These are phyloP conservation scores for Lacanobia oleracea DNA, from an alignment of 2,888 invertebrate genomes.

Conservation along the genomic window DNA sequence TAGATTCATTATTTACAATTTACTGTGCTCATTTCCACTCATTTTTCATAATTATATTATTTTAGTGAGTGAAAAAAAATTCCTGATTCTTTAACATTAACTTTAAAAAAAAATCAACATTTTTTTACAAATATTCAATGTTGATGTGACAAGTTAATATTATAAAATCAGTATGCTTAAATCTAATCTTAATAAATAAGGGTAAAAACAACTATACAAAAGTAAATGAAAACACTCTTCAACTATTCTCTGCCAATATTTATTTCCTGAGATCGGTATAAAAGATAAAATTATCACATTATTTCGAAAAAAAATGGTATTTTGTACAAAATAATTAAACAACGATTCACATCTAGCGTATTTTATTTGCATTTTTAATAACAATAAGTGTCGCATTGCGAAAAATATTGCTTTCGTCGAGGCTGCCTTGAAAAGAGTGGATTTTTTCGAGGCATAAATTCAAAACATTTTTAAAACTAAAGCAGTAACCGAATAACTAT, in stretches of 20 bases:
- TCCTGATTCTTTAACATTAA: conserved; percentile 29
- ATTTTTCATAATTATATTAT: conserved; percentile 15
- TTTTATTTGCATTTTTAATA: conserved; percentile 61
- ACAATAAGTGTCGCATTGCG: conserved; percentile 44
- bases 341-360: conserved; percentile 55
- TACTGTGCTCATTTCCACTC: conserved; percentile 1
- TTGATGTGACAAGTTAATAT: conserved; percentile 18
- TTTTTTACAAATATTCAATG: background rate
- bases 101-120: conserved; percentile 6
- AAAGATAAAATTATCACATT: conserved; percentile 57
- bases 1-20: conserved; percentile 2
- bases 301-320: conserved; percentile 48
- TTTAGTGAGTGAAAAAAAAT: background rate
- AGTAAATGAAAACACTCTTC: conserved; percentile 63
- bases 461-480: background rate
- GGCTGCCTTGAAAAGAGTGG: conserved; percentile 26
- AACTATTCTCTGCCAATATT: conserved; percentile 53
- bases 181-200: conserved; percentile 51
- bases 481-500: background rate
- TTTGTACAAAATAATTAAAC: conserved; percentile 63
- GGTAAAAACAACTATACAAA: conserved; percentile 51
- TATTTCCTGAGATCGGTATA: conserved; percentile 67
- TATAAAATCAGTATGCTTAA: conserved; percentile 49
- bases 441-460: background rate
- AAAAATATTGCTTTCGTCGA: conserved; percentile 39